These are phyloP conservation scores for Drosophila gaucha DNA, from an alignment of 2,888 invertebrate genomes.

Conservation along the genomic window DNA sequence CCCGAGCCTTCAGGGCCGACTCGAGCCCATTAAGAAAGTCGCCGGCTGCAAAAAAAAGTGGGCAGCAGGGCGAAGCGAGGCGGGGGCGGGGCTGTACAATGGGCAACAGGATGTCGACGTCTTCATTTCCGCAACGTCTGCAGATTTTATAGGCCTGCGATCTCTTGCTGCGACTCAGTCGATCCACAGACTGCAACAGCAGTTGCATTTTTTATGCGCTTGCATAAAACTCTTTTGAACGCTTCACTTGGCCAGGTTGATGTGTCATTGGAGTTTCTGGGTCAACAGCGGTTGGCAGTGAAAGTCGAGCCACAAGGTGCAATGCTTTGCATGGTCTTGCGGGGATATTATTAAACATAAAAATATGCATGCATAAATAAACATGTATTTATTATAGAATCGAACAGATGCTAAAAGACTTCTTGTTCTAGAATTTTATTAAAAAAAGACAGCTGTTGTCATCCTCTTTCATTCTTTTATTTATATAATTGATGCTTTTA, in stretches of 20 bases:
- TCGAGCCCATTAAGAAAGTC: slow-evolving; percentile 58
- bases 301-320: slow-evolving; percentile 70
- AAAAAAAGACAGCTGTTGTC: slow-evolving; percentile 1
- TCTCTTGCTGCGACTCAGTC: slow-evolving; percentile 5
- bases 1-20: slow-evolving; percentile 20
- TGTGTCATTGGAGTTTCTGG: slow-evolving; percentile 62
- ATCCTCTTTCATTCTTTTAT: no score
- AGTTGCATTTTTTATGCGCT: slow-evolving; percentile 51
- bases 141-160: slow-evolving; percentile 48
- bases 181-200: slow-evolving; percentile 22
- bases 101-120: slow-evolving; percentile 67
- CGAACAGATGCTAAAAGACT: neutral
- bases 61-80: neutral
- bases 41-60: slow-evolving; percentile 39
- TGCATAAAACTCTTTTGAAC: slow-evolving; percentile 48
- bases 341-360: neutral
- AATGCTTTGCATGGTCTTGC: slow-evolving; percentile 27
- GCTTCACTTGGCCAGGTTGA: slow-evolving; percentile 39
- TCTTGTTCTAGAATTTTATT: neutral
- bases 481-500: no score
- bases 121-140: slow-evolving; percentile 71
- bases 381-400: neutral
- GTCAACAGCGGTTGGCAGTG: slow-evolving; percentile 60
- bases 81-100: neutral
- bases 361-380: no score